Evolutionary conservation across 2,113 vertebrate species (phyloP).

Genomic region (Macquaria australasica): DNA sequence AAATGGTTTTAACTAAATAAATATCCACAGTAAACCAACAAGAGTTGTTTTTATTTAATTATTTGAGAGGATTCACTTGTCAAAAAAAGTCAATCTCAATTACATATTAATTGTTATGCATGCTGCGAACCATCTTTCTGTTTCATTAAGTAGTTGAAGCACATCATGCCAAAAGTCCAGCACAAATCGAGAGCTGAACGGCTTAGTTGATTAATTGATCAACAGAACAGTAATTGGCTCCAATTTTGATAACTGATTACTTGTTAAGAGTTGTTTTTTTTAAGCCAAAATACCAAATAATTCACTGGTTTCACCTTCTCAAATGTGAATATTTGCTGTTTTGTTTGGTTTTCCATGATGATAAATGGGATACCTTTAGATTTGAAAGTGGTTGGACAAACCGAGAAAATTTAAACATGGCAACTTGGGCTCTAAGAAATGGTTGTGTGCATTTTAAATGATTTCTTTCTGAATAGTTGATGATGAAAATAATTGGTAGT

Average conservation of each 20-base stretch:
- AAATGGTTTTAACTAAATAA: slow-evolving; percentile 53
- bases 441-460: background rate
- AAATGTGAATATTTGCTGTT: background rate
- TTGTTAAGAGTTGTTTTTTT: background rate
- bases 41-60: background rate
- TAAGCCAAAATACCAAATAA: background rate
- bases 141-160: background rate
- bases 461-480: background rate
- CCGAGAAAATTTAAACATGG: background rate
- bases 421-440: background rate
- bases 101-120: background rate
- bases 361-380: background rate
- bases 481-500: background rate
- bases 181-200: background rate
- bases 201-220: background rate
- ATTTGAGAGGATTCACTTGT: background rate
- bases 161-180: background rate
- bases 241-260: background rate
- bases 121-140: background rate
- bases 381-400: background rate
- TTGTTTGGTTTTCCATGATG: too few species aligned
- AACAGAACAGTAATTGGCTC: background rate
- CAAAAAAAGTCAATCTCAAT: background rate
- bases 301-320: background rate
- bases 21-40: slow-evolving; percentile 28